Conservation (phyloP, 2,888 invertebrate genomes). For the Dasysyrphus tricinctus region DNA sequence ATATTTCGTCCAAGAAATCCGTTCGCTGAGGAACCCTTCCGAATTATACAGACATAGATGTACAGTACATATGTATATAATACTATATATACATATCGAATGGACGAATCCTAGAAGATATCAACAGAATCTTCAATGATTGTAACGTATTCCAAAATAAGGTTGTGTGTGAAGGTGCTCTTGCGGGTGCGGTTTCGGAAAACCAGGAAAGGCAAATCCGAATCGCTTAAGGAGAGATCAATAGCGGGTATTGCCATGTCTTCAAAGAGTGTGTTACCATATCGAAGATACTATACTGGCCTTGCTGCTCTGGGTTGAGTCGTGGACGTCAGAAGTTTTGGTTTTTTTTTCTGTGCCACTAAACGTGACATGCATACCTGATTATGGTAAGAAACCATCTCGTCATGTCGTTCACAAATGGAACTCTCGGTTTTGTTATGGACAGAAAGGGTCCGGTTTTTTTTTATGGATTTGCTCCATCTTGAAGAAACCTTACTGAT, state of each 20-base stretch:
- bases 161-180: constrained; percentile 15
- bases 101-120: constrained; percentile 67
- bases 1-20: constrained; percentile 58
- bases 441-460: constrained; percentile 31
- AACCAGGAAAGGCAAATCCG: constrained; percentile 29
- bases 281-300: constrained; percentile 33
- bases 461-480: constrained; percentile 47
- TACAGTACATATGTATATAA: no score
- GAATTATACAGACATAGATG: not conserved
- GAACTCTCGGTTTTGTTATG: constrained; percentile 64
- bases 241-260: constrained; percentile 37
- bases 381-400: constrained; percentile 54
- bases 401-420: constrained; percentile 66
- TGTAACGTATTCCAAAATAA: constrained; percentile 32
- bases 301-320: constrained; percentile 7
- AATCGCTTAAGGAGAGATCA: constrained; percentile 60
- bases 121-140: constrained; percentile 72
- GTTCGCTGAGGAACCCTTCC: constrained; percentile 41
- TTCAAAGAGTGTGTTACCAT: constrained; percentile 51
- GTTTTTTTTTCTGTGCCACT: constrained; percentile 65
- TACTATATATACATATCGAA: constrained; percentile 40
- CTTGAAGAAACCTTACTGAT: constrained; percentile 49
- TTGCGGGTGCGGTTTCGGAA: constrained; percentile 2
- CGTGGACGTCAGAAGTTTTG: constrained; percentile 44
- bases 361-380: constrained; percentile 72